Base-by-base conservation (phyloP, 2,113 vertebrate genomes). In the Oceanodroma tethys region DNA sequence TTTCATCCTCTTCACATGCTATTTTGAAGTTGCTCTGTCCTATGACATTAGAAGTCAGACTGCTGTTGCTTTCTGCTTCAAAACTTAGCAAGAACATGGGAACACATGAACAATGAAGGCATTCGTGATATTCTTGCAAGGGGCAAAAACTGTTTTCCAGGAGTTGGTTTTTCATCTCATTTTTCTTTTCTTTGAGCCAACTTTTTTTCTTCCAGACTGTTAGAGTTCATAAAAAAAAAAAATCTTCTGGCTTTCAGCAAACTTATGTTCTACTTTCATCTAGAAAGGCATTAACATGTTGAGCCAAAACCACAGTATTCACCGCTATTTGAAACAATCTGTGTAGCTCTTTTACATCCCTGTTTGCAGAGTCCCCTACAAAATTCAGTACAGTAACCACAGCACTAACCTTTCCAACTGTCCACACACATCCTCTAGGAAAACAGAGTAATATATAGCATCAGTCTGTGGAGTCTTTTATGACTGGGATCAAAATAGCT, bases 221-320 rank as follows among this genome's bases (percentile, higher is more conserved):
- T 59, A 38, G 67, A 78, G n/a, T 78, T 92, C 79, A 63, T 66
- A 86, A 58, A 78, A 95, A 86, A 86, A 68, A 50, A 47, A 59
- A 81, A 43, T 75, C 58, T 88, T 83, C 63, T 93, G 80, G 72
- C 88, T 97, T 95, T 88, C 65, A 94, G 86, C 83, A 91, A 95
- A 87, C 86, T 94, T 93, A 65, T 65, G 76, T 79, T 95, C 76
- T 86, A 43, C 83, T 94, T 96, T 95, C 91, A 97, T 88, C 76
- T 89, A 89, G 60, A 96, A 97, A 89, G 30, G 60, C 73, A 95
- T 59, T 91, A 89, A 91, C 32, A 48, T 48, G 21, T 78, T 78
- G 55, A 92, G 75, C 86, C 67, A 88, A 96, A 97, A 22, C 80
- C 72, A 91, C 25, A 3, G 55, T 34, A 81, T 66, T 90, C 71